Evolutionary conservation across 2,113 vertebrate species (phyloP).

Genomic region (Ciconia stormi): DNA sequence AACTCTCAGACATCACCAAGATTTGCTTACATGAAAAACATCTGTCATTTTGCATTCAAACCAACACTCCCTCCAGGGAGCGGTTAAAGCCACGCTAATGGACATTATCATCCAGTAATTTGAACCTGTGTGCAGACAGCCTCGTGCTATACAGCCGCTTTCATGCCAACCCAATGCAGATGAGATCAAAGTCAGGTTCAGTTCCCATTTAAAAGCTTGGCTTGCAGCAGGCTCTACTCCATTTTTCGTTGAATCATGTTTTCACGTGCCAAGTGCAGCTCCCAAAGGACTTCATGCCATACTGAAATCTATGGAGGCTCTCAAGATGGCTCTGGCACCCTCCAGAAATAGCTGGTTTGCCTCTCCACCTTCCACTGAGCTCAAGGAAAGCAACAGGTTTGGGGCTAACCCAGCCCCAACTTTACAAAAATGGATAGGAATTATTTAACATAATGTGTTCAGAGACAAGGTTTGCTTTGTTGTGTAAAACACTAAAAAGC

Average conservation of each 20-base stretch:
- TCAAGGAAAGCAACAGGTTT: neutral
- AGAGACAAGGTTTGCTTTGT: neutral
- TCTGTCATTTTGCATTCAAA: neutral
- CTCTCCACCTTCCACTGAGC: neutral
- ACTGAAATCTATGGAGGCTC: neutral
- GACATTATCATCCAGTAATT: neutral
- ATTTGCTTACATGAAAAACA: neutral
- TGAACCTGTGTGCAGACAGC: neutral
- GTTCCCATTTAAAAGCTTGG: neutral
- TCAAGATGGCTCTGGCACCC: neutral
- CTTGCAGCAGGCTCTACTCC: neutral
- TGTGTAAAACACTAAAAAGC: neutral
- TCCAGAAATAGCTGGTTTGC: neutral
- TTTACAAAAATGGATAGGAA: neutral
- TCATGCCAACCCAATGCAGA: neutral
- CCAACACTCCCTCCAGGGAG: neutral
- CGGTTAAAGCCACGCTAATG: neutral
- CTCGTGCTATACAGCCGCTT: neutral
- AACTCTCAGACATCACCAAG: neutral
- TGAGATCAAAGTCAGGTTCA: neutral
- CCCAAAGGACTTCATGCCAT: neutral
- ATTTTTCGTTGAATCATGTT: neutral
- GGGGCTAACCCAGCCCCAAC: neutral
- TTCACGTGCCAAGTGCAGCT: neutral
- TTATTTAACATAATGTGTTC: neutral